Conservation (phyloP, 1,140 invertebrate genomes). For the Phymastichus coffea region DNA sequence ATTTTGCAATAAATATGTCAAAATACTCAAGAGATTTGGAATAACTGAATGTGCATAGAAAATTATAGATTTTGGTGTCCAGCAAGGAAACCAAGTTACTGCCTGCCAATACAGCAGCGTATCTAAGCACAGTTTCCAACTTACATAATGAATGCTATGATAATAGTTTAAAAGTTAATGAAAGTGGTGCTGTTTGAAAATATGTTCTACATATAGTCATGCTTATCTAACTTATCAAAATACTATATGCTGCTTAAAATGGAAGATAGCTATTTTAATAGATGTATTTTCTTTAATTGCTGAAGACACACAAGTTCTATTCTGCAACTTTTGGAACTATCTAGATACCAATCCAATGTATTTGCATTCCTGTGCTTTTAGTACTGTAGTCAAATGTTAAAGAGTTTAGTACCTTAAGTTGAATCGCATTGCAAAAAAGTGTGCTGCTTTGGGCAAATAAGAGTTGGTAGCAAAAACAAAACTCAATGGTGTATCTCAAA, state of each 20-base stretch:
- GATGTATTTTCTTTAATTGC: constrained; percentile 6
- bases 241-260: constrained; percentile 18
- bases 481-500: too few species aligned
- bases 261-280: constrained; percentile 12
- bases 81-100: constrained; percentile 42
- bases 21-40: constrained; percentile 40
- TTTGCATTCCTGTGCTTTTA: constrained; percentile 6
- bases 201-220: constrained; percentile 18
- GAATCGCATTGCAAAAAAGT: too few species aligned
- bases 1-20: constrained; percentile 37
- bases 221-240: constrained; percentile 24
- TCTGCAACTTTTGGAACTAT: constrained; percentile 3
- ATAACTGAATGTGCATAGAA: constrained; percentile 31
- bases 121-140: constrained; percentile 38
- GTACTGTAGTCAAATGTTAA: neutral
- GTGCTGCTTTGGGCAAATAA: too few species aligned
- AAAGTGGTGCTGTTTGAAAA: constrained; percentile 25
- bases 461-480: too few species aligned
- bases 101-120: constrained; percentile 42
- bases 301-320: constrained; percentile 6
- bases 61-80: constrained; percentile 41
- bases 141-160: constrained; percentile 38
- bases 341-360: neutral
- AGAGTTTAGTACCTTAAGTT: too few species aligned
- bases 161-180: constrained; percentile 44